phyloP scores from a whole-genome alignment of 2,797 vertebrate species.

The Chromobotia macracanthus region DNA sequence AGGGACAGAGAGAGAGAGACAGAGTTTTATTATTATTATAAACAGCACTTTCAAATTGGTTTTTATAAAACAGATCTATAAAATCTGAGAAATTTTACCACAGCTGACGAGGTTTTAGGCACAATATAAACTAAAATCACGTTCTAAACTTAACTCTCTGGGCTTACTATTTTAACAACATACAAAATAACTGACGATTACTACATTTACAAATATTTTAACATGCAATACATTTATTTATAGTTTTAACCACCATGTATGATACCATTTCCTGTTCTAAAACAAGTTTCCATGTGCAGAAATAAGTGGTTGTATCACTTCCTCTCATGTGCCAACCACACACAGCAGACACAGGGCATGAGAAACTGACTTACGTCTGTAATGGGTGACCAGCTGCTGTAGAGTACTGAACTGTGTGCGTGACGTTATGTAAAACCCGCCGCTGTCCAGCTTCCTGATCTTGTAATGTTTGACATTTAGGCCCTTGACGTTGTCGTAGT shows the following conservation, averaged over 20 bases:
- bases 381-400: constrained; percentile 95
- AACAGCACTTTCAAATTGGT: no score
- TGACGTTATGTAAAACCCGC: constrained; percentile 97
- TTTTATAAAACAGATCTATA: no score
- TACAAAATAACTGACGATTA: neutral
- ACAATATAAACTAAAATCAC: no score
- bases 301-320: constrained; percentile 5
- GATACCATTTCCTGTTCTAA: neutral
- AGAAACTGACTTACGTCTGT: constrained; percentile 85
- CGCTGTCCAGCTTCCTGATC: constrained; percentile 97
- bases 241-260: neutral
- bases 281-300: neutral
- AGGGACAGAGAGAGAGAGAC: no score
- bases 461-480: constrained; percentile 99
- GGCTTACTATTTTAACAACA: no score
- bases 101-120: no score
- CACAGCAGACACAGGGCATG: neutral
- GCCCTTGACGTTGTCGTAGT: constrained; percentile 95
- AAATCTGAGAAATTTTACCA: no score
- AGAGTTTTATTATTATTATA: no score
- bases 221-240: neutral
- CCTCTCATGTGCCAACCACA: neutral
- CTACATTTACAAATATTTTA: neutral
- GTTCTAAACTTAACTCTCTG: no score
- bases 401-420: constrained; percentile 93